Evolutionary conservation across 2,888 invertebrate genomes (phyloP), one percentile per base, ranked within the genome.

Genomic region (Hypena proboscidalis): DNA sequence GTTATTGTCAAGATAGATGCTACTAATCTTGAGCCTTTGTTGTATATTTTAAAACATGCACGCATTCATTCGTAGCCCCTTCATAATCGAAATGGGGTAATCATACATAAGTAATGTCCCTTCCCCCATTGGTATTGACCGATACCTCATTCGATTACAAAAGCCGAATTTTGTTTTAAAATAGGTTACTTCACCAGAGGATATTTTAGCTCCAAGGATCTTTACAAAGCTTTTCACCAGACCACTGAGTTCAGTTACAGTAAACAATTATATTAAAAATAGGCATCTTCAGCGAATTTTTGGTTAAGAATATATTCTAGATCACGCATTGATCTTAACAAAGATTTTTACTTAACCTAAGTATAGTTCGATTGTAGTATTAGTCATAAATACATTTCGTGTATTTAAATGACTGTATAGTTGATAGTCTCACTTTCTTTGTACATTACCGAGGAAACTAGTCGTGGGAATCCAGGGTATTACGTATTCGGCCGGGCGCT

Each of bases 401-500:
- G 5, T 37, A 10, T 10, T 3, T 9, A 5, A 17, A 17, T 8
- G 20, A 15, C 8, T 11, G 5, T 33, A 8, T 20, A 27, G 27
- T 36, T 27, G 13, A 14, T 36, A 8, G 42, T 36, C 44, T 47
- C 33, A 30, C 40, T 58, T 35, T 19, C 29, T 37, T 25, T 37
- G 30, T 33, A 26, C 47, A 33, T 52, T 56, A 47, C 35, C 46
- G 30, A 41, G 54, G 39, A n/a, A 23, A 29, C 38, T 50, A 52
- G 45, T 25, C 45, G 48, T 60, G 50, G 37, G 44, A 48, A 55
- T 51, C 49, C 61, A 39, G 51, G 57, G 37, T 50, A 74, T 74
- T 76, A 72, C 53, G 55, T 65, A 76, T 71, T 73, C 74, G 67
- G 50, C 54, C 48, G 42, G 32, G 52, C 33, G 54, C 55, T 54